Base-by-base conservation (phyloP, 2,797 vertebrate species). In the Eutrigla gurnardus region DNA sequence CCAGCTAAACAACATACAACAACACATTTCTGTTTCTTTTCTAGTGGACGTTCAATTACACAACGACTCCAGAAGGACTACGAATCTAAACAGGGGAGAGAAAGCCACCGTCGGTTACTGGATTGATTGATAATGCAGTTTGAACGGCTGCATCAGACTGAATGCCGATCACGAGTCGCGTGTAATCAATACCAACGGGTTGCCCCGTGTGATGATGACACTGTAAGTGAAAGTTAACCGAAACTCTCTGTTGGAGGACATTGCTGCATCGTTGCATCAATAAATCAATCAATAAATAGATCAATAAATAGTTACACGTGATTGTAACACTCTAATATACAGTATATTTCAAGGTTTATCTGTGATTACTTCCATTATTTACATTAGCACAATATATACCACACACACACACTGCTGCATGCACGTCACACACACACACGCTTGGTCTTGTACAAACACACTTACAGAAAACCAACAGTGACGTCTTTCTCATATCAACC, bases 301-400 rank as follows among this genome's bases (percentile, higher is more conserved):
- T 87, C 59, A 73, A 91, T 93, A 91, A 91, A 92, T 91, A 92
- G 62, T 76, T 81, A 66, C 68, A 78, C 35, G 14, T 83, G 62
- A 81, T 81, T 80, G 75, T 84, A 87, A 88, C 79, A 90, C 86
- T 90, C 85, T 89, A 78, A 85, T 90, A 84, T 89, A 89, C 86
- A 82, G 67, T 42, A 85, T 84, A 88, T 57, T 81, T 88, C 83
- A 84, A 90, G 83, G 77, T 90, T 87, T 72, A 81, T 83, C 76
- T 87, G 76, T 86, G 77, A 86, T 79, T 81, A 87, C 75, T 80
- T 82, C 72, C 78, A 90, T 53, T 91, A 91, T 93, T 90, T 92
- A 92, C 89, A 89, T 77, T 39, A 88, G 75, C 85, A 90, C 84
- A 50, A 90, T 75, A 85, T 72, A 81, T 53, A 85, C 57, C 18